Conservation (phyloP, 2,797 vertebrate species). For the Anguilla pacifica region DNA sequence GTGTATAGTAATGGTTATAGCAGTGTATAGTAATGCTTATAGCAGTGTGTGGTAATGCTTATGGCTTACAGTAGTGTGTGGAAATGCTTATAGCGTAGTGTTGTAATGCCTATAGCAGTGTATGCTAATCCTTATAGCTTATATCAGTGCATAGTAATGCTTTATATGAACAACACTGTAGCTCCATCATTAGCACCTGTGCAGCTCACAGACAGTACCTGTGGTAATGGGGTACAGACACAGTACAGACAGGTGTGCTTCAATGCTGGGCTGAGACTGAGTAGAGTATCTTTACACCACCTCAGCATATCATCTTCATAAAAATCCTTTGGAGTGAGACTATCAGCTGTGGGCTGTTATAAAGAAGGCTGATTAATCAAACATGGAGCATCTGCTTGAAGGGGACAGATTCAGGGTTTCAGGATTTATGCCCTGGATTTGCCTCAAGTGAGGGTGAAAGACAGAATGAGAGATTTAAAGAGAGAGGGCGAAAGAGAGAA, state of each 20-base stretch:
- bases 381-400: constrained; percentile 45
- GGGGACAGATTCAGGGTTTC: constrained; percentile 53
- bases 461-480: background rate
- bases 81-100: background rate
- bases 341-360: constrained; percentile 39
- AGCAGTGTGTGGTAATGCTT: background rate
- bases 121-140: too few species aligned
- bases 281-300: background rate
- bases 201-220: background rate
- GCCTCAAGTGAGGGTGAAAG: background rate
- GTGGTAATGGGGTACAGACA: background rate
- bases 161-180: background rate
- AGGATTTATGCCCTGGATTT: constrained; percentile 13
- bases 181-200: background rate
- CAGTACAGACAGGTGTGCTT: background rate
- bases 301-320: background rate
- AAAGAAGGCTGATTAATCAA: constrained; percentile 55
- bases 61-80: background rate
- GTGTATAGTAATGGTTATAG: too few species aligned
- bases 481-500: constrained; percentile 1
- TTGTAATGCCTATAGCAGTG: too few species aligned
- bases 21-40: background rate
- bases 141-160: too few species aligned
- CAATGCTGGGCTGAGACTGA: background rate
- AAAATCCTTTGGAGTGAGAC: background rate